Conservation (phyloP, 2,113 vertebrate genomes). For the Sturnira hondurensis region DNA sequence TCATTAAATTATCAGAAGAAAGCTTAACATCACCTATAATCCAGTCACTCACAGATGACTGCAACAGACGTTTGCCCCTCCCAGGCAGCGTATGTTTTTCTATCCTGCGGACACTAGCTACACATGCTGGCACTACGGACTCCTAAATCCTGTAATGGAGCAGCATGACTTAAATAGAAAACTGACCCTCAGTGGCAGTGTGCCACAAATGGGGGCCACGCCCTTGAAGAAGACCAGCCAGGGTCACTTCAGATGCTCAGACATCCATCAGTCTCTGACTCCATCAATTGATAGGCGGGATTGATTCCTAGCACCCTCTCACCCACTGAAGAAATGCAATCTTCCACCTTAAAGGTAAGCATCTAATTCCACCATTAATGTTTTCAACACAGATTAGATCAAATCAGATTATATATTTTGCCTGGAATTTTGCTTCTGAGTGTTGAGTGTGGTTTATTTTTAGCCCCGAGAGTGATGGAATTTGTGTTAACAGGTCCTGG, state of each 20-base stretch:
- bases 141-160: neutral
- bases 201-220: neutral
- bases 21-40: neutral
- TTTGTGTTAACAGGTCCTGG: constrained; percentile 60
- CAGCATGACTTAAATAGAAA: neutral
- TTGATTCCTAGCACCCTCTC: neutral
- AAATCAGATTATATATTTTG: constrained; percentile 54
- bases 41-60: neutral
- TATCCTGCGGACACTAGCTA: neutral
- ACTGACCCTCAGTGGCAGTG: neutral
- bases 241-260: neutral
- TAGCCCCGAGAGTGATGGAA: constrained; percentile 61
- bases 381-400: constrained; percentile 52
- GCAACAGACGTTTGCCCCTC: neutral
- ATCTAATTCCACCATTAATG: constrained; percentile 30
- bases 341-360: constrained; percentile 27
- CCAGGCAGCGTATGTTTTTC: neutral
- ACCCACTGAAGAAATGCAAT: neutral
- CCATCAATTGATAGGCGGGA: neutral
- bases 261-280: neutral
- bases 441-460: constrained; percentile 70
- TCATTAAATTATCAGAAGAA: neutral
- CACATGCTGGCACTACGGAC: neutral
- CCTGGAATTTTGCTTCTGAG: constrained; percentile 52
- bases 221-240: neutral